Evolutionary conservation across 2,888 invertebrate species (phyloP), one percentile per base, ranked within the genome.

Genomic region (Chymomyza procnemis): DNA sequence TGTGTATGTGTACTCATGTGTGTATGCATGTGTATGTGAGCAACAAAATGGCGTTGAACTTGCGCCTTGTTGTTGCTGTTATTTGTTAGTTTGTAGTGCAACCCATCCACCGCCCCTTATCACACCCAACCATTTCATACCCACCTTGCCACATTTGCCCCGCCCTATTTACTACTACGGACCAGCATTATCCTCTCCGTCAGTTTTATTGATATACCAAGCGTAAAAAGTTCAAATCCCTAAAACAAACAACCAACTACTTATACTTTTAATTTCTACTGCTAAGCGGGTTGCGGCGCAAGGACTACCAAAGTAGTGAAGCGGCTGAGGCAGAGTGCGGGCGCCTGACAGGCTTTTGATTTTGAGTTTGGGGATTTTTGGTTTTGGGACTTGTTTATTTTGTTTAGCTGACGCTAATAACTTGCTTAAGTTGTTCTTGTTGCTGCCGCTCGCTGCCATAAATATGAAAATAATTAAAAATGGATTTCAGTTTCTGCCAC

Each of bases 1-100:
- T 72, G 76, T 65, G 67, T 67, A 67, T 73, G 68, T 8, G 19
- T 48, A 78, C n/a, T n/a, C n/a, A n/a, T 56, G 18, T 61, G n/a
- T 62, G 52, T 52, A 46, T 52, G 61, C 66, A 56, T 64, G 67
- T 72, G 76, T 65, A 66, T 67, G 70, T 73, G 68, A 16, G 19
- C 56, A 78, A 78, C 78, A 78, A 80, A 80, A 79, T 81, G 79
- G 81, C 79, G 79, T 73, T 79, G 79, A 79, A 80, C 79, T 73
- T 64, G 54, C 59, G 60, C 63, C 54, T 63, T 47, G 55, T 63
- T 67, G 63, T 67, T 66, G 65, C 60, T 67, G 63, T 67, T 66
- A 60, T 54, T 64, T 48, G 54, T 41, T 50, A 66, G 60, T 66
- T 59, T 41, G 14, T 12, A 18, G n/a, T 26, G n/a, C n/a, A n/a